These are phyloP conservation scores for Hesperophylax magnus DNA, from an alignment of 1,140 invertebrate genomes.

Conservation along the genomic window DNA sequence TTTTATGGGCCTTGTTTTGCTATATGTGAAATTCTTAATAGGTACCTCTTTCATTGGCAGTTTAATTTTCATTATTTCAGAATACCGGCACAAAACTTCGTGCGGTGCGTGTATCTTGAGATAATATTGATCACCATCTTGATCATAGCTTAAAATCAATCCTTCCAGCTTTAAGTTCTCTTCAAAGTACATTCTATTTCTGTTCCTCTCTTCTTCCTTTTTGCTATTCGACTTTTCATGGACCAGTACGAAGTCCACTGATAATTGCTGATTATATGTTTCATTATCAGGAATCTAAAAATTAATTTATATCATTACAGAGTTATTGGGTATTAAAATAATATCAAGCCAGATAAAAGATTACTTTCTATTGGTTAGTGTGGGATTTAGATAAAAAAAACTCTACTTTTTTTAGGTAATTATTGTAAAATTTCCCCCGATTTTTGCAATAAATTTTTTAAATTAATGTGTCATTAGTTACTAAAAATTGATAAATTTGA, in stretches of 20 bases:
- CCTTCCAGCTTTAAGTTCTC: conserved; percentile 5
- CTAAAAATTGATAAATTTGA: too few species aligned
- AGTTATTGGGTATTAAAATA: too few species aligned
- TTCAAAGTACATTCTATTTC: not conserved
- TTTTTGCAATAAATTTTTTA: too few species aligned
- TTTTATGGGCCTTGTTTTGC: not conserved
- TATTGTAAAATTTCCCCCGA: too few species aligned
- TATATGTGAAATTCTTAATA: not conserved
- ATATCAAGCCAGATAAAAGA: too few species aligned
- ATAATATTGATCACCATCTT: conserved; percentile 71
- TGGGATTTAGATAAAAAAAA: too few species aligned
- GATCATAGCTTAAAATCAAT: conserved; percentile 57
- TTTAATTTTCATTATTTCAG: conserved; percentile 89
- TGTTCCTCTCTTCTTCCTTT: not conserved
- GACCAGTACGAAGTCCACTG: conserved; percentile 16
- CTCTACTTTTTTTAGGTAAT: too few species aligned
- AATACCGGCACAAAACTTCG: conserved; percentile 85
- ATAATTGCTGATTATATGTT: too few species aligned
- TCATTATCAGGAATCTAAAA: too few species aligned
- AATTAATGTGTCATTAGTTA: too few species aligned
- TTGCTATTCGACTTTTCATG: not conserved
- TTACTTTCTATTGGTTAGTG: too few species aligned
- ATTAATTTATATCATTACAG: too few species aligned
- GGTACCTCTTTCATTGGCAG: conserved; percentile 86
- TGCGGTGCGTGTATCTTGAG: conserved; percentile 84